These are phyloP conservation scores for Oreotragus oreotragus DNA, from an alignment of 2,113 vertebrate genomes.

Conservation along the genomic window DNA sequence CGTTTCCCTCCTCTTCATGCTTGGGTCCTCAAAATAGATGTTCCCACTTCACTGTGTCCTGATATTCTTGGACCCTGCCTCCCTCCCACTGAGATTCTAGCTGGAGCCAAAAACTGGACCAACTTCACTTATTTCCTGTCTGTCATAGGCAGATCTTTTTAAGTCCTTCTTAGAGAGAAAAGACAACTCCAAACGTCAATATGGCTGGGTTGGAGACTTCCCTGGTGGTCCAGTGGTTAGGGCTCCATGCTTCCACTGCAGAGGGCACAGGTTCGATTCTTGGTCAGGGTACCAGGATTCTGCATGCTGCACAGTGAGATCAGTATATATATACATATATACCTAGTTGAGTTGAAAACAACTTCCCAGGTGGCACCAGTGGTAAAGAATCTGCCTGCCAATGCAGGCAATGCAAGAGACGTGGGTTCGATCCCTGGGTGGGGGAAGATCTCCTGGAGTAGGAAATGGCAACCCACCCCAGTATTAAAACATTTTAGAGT, in stretches of 20 bases:
- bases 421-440: neutral
- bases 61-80: neutral
- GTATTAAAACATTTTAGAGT: neutral
- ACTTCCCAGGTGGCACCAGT: neutral
- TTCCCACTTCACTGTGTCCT: neutral
- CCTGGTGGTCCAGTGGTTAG: neutral
- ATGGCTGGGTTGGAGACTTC: neutral
- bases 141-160: neutral
- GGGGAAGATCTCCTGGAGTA: neutral
- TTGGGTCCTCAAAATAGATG: neutral
- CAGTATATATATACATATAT: neutral
- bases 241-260: accelerated
- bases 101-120: neutral
- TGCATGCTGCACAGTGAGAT: neutral
- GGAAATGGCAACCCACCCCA: neutral
- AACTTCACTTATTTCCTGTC: neutral
- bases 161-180: neutral
- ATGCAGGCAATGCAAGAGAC: neutral
- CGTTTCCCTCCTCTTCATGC: neutral
- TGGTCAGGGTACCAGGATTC: neutral
- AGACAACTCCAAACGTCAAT: neutral
- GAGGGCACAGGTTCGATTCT: neutral
- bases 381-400: neutral
- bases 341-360: neutral
- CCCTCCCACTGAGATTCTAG: neutral